Conservation (phyloP, 2,113 vertebrate genomes). For the Eretmochelys imbricata region DNA sequence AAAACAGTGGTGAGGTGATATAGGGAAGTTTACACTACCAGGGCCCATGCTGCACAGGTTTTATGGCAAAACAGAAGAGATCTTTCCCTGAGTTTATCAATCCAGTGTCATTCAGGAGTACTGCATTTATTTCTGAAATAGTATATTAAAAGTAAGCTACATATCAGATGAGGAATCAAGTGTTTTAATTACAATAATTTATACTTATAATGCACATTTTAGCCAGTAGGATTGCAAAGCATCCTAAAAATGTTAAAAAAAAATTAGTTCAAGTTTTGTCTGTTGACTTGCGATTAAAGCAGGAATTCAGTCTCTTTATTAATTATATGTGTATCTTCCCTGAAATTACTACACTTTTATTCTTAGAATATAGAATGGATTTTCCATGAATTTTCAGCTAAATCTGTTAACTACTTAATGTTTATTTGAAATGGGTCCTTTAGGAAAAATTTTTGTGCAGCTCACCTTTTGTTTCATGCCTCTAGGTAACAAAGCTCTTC, state of each 20-base stretch:
- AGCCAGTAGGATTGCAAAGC: constrained; percentile 41
- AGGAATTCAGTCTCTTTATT: constrained; percentile 52
- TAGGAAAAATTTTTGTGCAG: constrained; percentile 13
- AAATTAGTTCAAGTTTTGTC: background rate
- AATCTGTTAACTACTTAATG: background rate
- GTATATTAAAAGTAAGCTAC: constrained; percentile 1
- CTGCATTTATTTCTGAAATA: constrained; percentile 27
- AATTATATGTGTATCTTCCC: constrained; percentile 36
- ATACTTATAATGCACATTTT: constrained; percentile 44
- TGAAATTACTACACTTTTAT: constrained; percentile 37
- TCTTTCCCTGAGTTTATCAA: background rate
- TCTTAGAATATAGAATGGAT: constrained; percentile 11
- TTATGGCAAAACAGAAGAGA: background rate
- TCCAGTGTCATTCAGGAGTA: background rate
- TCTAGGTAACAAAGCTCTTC: background rate
- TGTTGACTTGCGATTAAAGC: background rate
- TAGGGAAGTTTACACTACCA: background rate
- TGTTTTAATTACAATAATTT: constrained; percentile 32
- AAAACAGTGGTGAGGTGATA: background rate
- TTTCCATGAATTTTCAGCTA: background rate
- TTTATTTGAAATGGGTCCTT: constrained; percentile 9
- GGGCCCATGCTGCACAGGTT: background rate
- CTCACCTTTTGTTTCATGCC: background rate
- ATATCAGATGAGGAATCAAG: constrained; percentile 37
- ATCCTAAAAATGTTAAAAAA: constrained; percentile 51